Conservation (phyloP, 2,888 invertebrate species). For the Thera obeliscata region DNA sequence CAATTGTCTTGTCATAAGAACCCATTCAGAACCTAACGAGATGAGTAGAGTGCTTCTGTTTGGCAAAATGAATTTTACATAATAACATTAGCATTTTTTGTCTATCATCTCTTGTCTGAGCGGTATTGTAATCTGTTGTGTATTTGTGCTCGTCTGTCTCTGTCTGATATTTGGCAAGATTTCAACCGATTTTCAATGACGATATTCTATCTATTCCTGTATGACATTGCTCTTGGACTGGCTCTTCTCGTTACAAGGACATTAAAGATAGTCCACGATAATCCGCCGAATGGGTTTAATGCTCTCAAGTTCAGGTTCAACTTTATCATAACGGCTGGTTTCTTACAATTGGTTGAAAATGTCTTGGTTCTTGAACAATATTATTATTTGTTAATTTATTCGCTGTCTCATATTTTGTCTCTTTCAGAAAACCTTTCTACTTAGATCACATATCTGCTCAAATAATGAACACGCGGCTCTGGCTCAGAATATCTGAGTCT, state of each 20-base stretch:
- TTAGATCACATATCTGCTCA: background rate
- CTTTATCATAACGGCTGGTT: background rate
- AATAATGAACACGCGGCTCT: background rate
- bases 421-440: background rate
- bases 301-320: conserved; percentile 20
- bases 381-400: too few relatives aligned
- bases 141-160: conserved; percentile 64
- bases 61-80: conserved; percentile 49
- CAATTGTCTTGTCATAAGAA: conserved; percentile 29
- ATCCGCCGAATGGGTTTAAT: conserved; percentile 24
- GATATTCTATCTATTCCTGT: conserved; percentile 68
- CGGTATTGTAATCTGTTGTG: conserved; percentile 39
- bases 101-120: conserved; percentile 49
- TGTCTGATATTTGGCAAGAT: conserved; percentile 64
- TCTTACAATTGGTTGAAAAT: background rate
- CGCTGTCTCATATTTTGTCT: too few relatives aligned
- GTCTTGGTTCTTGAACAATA: too few relatives aligned
- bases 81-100: conserved; percentile 53
- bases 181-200: conserved; percentile 68
- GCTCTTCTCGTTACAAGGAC: conserved; percentile 42
- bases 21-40: conserved; percentile 28
- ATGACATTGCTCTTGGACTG: conserved; percentile 75
- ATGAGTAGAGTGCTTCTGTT: conserved; percentile 17
- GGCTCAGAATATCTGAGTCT: background rate
- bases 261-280: conserved; percentile 20